These are phyloP conservation scores for Anabas testudineus DNA, from an alignment of 2,797 vertebrate species.

Conservation along the genomic window DNA sequence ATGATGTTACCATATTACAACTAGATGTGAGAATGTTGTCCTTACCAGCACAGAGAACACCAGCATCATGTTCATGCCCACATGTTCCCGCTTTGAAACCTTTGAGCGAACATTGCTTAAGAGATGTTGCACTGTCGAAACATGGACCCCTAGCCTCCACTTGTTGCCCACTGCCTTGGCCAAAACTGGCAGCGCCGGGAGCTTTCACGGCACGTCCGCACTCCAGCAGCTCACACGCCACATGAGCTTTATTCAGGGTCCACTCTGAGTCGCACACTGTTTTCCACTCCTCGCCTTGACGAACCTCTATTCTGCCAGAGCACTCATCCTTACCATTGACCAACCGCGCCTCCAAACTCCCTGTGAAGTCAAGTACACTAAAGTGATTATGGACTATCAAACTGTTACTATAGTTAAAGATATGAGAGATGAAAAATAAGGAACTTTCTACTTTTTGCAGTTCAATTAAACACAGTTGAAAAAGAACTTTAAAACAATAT, in stretches of 20 bases:
- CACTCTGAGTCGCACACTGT: conserved; percentile 75
- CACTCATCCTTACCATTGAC: conserved; percentile 44
- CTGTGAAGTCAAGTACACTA: conserved; percentile 47
- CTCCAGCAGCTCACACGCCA: conserved; percentile 60
- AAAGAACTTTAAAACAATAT: too few species aligned
- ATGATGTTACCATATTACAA: neutral
- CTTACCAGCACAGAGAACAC: conserved; percentile 72
- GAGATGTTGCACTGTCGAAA: conserved; percentile 48
- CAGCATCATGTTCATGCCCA: conserved; percentile 66
- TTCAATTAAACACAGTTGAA: too few species aligned
- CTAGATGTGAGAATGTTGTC: neutral
- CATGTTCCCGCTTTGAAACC: conserved; percentile 65
- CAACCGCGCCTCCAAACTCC: conserved; percentile 64
- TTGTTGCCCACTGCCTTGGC: conserved; percentile 59
- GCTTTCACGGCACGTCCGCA: conserved; percentile 55
- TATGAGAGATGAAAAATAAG: too few species aligned
- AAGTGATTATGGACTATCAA: neutral
- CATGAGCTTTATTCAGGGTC: conserved; percentile 59
- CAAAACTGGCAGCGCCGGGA: conserved; percentile 31
- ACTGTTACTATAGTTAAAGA: too few species aligned
- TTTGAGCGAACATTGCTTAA: conserved; percentile 56
- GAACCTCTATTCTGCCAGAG: conserved; percentile 78
- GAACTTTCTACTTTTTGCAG: too few species aligned
- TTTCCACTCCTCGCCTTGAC: conserved; percentile 55
- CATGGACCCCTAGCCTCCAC: conserved; percentile 61